Percentiles rank a stretch among this genome's conserved stretches.
Conservation (phyloP, 2,113 vertebrate genomes). For the Crocuta crocuta region DNA sequence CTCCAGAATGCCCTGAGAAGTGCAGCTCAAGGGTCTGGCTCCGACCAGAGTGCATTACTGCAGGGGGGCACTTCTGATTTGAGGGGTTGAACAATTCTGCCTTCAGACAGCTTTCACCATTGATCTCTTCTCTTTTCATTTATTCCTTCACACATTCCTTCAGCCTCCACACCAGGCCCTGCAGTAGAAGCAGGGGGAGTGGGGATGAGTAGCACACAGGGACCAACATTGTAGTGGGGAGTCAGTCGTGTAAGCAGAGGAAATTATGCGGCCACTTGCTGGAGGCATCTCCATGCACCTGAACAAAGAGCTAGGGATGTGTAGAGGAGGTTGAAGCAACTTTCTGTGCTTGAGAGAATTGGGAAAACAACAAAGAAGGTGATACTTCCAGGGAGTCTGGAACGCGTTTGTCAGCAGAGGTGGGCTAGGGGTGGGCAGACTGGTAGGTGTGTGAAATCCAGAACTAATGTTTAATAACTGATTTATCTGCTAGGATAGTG, state of each 20-base stretch:
- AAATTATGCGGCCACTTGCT: neutral
- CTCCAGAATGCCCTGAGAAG: neutral
- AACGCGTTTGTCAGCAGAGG: neutral
- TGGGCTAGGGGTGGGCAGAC: neutral
- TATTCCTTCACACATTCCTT: neutral
- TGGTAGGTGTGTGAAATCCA: neutral
- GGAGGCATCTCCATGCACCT: neutral
- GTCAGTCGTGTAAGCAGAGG: neutral
- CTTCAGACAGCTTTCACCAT: neutral
- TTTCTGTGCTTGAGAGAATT: neutral
- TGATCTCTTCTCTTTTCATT: neutral
- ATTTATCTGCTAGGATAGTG: neutral
- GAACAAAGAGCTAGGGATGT: neutral
- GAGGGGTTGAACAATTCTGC: neutral
- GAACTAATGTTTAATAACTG: neutral
- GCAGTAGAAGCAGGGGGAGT: neutral
- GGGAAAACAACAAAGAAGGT: neutral
- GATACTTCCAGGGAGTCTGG: neutral
- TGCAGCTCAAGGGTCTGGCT: fast-evolving
- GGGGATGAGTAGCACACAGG: neutral
- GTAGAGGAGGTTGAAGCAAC: neutral
- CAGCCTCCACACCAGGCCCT: neutral
- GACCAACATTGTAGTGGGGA: neutral
- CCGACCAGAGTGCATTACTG: fast-evolving
- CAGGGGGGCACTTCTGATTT: neutral